Base-by-base conservation (phyloP, 2,888 invertebrate species). In the Platypus cylindrus region DNA sequence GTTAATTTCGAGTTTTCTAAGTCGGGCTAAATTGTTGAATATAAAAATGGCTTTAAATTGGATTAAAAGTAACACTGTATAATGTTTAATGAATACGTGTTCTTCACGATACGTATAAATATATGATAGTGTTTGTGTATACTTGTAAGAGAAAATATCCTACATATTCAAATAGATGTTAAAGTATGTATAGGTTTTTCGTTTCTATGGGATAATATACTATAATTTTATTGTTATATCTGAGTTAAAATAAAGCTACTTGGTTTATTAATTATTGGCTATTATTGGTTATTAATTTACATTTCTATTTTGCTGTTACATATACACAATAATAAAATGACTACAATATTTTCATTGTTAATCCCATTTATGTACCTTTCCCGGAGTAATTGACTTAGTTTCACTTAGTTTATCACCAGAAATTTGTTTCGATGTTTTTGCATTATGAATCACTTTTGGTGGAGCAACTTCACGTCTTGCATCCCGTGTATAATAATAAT, bases 401-500 rank as follows among this genome's bases (percentile, higher is more conserved):
- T 22, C 12, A 7, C 33, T 26, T 25, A 24, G 40, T 12, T 40
- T 44, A 28, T 44, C 45, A 24, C 37, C 40, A 34, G 44, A 46
- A 13, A 53, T 45, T 40, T 51, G 44, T 32, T 50, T 51, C 5
- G 41, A 37, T 17, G 30, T 34, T 7, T 48, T 42, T 15, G 62
- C 67, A n/a, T n/a, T n/a, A n/a, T n/a, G n/a, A 17, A 81, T 50
- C 29, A 73, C 60, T 24, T 65, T 34, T 1, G 87, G 84, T 2
- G 83, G 85, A 8, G 58, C 47, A 3, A 84, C 81, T 55, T 82
- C 78, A 36, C 89, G 70, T 31, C 94, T 73, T 0, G 68, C 86
- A 66, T 95, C 94, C 37, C 93, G 71, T 0, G 67, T 61, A 53
- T 67, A 81, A 54, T 95, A 94, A 58, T 90, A 89, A 60, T 93